These are phyloP conservation scores for Eclectus roratus DNA, from an alignment of 2,113 vertebrate genomes.

Conservation along the genomic window DNA sequence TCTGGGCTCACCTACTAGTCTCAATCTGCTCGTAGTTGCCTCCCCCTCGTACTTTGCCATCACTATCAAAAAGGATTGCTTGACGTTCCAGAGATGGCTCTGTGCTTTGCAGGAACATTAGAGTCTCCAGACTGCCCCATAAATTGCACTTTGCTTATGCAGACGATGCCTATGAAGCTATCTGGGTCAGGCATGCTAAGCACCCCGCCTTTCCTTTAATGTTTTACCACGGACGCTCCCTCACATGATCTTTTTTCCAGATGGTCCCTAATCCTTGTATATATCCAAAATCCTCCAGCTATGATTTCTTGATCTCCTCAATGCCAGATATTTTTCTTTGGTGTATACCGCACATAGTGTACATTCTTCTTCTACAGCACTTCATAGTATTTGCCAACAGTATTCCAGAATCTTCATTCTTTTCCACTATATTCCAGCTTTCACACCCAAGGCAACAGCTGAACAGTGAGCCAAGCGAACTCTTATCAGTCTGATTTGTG, in stretches of 20 bases:
- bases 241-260: conserved; percentile 53
- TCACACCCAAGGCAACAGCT: not conserved
- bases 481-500: not conserved
- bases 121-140: not conserved
- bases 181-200: conserved; percentile 46
- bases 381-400: not conserved
- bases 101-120: not conserved
- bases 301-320: conserved; percentile 20
- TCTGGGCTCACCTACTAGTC: not conserved
- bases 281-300: conserved; percentile 39
- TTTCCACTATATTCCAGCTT: not conserved
- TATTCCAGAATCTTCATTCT: not conserved
- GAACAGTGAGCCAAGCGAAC: not conserved
- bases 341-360: not conserved
- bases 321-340: not conserved
- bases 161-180: not conserved
- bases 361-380: not conserved
- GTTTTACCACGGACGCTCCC: not conserved
- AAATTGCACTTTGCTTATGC: not conserved
- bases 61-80: not conserved
- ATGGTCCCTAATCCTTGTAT: conserved; percentile 53
- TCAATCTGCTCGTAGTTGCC: not conserved
- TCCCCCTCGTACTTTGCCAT: not conserved
- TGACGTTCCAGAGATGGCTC: not conserved
- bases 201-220: not conserved